These are phyloP conservation scores for Hermetia illucens DNA, from an alignment of 1,140 invertebrate species.

Conservation along the genomic window DNA sequence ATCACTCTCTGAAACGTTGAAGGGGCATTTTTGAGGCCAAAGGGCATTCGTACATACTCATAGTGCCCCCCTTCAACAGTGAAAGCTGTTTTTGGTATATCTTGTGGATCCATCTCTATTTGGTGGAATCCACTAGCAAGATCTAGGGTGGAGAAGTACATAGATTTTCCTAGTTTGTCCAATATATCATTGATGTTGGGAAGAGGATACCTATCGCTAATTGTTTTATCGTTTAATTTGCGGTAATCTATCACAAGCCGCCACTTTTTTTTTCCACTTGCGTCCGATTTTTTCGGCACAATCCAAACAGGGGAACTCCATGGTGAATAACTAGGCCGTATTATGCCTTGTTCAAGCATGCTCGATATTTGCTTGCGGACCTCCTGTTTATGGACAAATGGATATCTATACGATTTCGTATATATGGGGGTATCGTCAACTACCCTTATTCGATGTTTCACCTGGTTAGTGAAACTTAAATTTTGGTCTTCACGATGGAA, in stretches of 20 bases:
- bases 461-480: slow-evolving; percentile 9
- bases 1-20: no score
- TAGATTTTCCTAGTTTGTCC: slow-evolving; percentile 16
- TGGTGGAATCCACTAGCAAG: slow-evolving; percentile 35
- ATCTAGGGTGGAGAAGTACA: slow-evolving; percentile 29
- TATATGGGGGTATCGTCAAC: slow-evolving; percentile 8
- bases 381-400: slow-evolving; percentile 14
- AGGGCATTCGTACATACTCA: no score
- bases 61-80: no score
- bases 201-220: slow-evolving; percentile 28
- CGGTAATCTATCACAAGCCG: no score
- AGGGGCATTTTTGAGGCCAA: no score
- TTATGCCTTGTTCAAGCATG: background rate
- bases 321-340: no score
- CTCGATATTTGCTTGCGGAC: slow-evolving; percentile 9
- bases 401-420: slow-evolving; percentile 15
- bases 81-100: slow-evolving; percentile 31
- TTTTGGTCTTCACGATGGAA: slow-evolving; percentile 12
- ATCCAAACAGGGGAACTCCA: no score
- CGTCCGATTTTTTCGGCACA: no score
- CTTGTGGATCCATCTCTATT: slow-evolving; percentile 23
- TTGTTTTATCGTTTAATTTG: slow-evolving; percentile 14
- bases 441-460: slow-evolving; percentile 16
- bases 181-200: slow-evolving; percentile 30
- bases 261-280: no score